Base-by-base conservation (phyloP, 2,797 vertebrate genomes). In the Pipistrellus pipistrellus region DNA sequence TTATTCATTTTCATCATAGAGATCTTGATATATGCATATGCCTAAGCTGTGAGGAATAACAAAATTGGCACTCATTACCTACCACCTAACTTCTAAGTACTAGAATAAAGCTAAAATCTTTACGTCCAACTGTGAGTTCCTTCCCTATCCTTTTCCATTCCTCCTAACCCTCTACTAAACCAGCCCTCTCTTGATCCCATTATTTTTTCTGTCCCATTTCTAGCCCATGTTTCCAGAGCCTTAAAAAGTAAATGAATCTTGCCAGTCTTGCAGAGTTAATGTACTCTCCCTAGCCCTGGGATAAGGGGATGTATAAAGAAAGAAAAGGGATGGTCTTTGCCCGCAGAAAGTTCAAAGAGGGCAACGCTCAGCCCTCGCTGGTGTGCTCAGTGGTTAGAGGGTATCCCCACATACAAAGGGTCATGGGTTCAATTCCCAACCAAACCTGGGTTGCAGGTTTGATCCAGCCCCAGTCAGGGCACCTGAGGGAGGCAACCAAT, bases 221-320 rank as follows among this genome's bases (percentile, higher is more conserved):
- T 12, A 93, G 59, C 5, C 9, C 25, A 89, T 21, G 18, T 72
- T 92, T 91, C 35, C 20, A 90, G 46, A 85, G 2, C 51, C 64
- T 55, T 84, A 64, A 77, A 93, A 68, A 93, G 7, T 80, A 86
- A 41, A 35, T 87, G 18, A 73, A 41, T 91, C 25, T 30, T 25
- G 1, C 13, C 48, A 30, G 14, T 7, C 18, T 83, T 41, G 8
- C 1, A 30, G 12, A 68, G 57, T 55, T 35, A 76, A 44, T 62
- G 44, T 0, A 20, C 5, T 75, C 30, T 76, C 23, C 6, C 4
- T 38, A 66, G 5, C 9, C 55, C 38, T 66, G 46, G 27, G 44
- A 51, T 51, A 46, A 81, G 2, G 1, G 6, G 8, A 25, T 35
- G 12, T 44, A 85, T 35, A 78, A 38, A 83, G 21, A 73, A 85